Conservation (phyloP, 2,797 vertebrate species). For the Sebastes ruberrimus region DNA sequence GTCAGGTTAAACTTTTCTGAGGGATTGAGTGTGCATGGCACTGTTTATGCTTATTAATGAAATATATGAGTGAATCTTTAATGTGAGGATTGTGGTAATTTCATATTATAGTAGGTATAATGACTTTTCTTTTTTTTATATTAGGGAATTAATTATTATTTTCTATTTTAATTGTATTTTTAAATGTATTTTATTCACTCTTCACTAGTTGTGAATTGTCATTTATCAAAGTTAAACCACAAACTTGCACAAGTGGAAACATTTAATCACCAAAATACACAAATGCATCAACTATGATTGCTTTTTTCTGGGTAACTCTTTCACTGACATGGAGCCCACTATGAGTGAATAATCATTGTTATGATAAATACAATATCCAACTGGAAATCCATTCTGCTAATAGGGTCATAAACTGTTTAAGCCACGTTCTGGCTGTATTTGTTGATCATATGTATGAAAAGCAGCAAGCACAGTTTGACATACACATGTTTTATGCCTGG, state of each 20-base stretch:
- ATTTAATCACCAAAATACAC: background rate
- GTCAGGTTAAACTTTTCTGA: background rate
- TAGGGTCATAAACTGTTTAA: background rate
- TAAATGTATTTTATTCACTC: background rate
- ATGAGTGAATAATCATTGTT: background rate
- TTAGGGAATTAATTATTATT: background rate
- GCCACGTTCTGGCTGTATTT: background rate
- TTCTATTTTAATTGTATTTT: background rate
- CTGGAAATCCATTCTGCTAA: background rate
- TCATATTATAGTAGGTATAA: background rate
- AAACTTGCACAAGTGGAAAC: background rate
- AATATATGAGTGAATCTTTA: background rate
- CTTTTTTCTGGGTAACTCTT: background rate
- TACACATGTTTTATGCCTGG: background rate
- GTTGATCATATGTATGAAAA: background rate
- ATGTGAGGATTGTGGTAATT: background rate
- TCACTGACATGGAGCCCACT: background rate
- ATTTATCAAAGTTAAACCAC: background rate
- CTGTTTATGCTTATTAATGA: too few species aligned
- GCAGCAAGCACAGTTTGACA: background rate
- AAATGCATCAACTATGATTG: background rate
- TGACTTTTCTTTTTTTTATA: background rate
- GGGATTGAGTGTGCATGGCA: background rate
- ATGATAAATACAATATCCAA: background rate
- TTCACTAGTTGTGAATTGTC: background rate